Percentiles rank a stretch among this genome's conserved stretches.
These are phyloP conservation scores for Serinus canaria DNA, from an alignment of 2,113 vertebrate genomes.

Conservation along the genomic window DNA sequence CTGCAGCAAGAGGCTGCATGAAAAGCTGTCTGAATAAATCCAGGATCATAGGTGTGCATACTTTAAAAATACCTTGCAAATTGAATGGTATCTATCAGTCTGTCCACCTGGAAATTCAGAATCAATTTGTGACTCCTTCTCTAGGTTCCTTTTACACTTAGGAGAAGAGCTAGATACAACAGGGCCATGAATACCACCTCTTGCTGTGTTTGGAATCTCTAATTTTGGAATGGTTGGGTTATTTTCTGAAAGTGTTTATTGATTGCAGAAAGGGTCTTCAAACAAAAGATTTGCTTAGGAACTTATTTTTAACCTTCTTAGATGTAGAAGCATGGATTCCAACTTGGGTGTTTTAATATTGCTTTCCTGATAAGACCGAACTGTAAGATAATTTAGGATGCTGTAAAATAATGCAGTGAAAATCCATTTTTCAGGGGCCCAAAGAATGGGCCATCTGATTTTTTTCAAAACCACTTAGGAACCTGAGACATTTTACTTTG, in stretches of 20 bases:
- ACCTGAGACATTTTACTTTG: neutral
- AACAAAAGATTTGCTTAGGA: neutral
- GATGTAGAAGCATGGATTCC: accelerated
- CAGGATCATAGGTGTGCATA: accelerated
- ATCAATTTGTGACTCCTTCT: accelerated
- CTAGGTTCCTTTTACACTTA: neutral
- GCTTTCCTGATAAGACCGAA: neutral
- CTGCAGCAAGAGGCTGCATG: accelerated
- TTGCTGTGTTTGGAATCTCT: neutral
- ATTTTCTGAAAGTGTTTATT: neutral
- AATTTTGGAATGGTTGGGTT: neutral
- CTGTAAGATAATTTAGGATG: neutral
- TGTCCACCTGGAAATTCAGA: neutral
- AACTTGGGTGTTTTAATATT: accelerated
- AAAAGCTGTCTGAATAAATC: neutral
- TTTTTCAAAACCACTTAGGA: neutral
- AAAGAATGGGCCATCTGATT: neutral
- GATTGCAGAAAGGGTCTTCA: neutral
- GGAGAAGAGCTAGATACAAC: neutral
- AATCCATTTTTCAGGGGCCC: neutral
- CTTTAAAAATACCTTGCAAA: neutral
- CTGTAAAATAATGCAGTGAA: neutral
- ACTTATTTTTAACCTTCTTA: neutral
- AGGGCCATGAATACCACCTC: accelerated
- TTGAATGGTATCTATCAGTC: no score